A percentile compares a stretch with the other conserved stretches of the same genome.
These are phyloP conservation scores for Melieria picta DNA, from an alignment of 2,888 invertebrate genomes.

Conservation along the genomic window DNA sequence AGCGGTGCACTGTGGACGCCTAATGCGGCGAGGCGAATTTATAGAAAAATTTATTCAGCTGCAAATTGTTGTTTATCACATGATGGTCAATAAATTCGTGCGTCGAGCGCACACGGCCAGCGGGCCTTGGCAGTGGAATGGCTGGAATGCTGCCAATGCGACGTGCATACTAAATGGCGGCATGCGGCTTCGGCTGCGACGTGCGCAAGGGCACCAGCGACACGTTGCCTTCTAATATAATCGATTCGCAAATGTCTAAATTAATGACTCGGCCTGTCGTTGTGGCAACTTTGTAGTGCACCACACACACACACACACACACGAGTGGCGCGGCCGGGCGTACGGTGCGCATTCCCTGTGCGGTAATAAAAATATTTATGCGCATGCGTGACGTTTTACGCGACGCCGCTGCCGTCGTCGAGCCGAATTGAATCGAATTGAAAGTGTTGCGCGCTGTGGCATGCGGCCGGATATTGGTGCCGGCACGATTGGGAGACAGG, in stretches of 20 bases:
- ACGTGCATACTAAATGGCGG: too few relatives aligned
- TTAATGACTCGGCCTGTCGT: conserved; percentile 57
- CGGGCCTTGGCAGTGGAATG: too few relatives aligned
- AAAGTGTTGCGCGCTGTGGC: neutral
- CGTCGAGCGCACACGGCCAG: neutral
- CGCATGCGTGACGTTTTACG: conserved; percentile 18
- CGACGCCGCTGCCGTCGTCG: neutral
- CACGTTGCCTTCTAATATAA: conserved; percentile 41
- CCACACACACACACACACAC: conserved; percentile 14
- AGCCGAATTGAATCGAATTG: neutral
- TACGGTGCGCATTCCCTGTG: neutral
- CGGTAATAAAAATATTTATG: conserved; percentile 21
- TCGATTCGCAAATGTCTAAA: conserved; percentile 59
- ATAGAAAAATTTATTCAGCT: conserved; percentile 37
- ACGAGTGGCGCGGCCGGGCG: neutral
- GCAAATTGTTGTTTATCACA: conserved; percentile 51
- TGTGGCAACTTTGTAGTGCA: neutral
- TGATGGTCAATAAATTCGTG: conserved; percentile 43
- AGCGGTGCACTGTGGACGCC: neutral
- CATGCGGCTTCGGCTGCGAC: too few relatives aligned
- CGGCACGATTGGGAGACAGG: conserved; percentile 66
- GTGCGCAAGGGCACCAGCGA: neutral
- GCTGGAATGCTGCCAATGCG: too few relatives aligned
- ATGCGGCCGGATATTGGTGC: conserved; percentile 60
- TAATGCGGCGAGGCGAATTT: conserved; percentile 25